A percentile compares a stretch with the other conserved stretches of the same genome.
phyloP scores from a whole-genome alignment of 2,113 vertebrate genomes.

The Holacanthus passer region DNA sequence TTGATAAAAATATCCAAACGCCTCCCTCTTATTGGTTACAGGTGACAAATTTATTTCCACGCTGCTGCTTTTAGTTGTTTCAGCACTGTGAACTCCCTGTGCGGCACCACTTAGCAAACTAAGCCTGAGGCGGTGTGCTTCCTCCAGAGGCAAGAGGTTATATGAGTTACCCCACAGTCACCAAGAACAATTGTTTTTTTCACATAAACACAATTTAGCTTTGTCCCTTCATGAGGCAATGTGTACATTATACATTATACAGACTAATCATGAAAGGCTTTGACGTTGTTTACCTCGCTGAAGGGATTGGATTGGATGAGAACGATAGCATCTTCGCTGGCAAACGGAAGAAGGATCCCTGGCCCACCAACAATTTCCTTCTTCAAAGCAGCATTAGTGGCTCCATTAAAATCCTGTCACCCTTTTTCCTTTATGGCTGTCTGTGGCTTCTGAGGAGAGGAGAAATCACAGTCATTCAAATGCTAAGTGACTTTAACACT shows the following conservation, averaged over 20 bases:
- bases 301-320: conserved; percentile 63
- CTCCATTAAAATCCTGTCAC: conserved; percentile 85
- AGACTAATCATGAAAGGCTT: conserved; percentile 58
- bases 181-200: conserved; percentile 59
- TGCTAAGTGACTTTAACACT: conserved; percentile 82
- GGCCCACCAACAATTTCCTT: conserved; percentile 70
- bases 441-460: conserved; percentile 66
- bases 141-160: conserved; percentile 64
- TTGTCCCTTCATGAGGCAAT: conserved; percentile 35
- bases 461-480: conserved; percentile 82
- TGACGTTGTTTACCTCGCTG: conserved; percentile 71
- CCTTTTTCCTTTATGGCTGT: conserved; percentile 67
- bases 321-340: conserved; percentile 66
- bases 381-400: conserved; percentile 82
- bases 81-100: conserved; percentile 40
- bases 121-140: conserved; percentile 58
- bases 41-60: conserved; percentile 36
- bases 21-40: conserved; percentile 8
- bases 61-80: conserved; percentile 37
- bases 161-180: conserved; percentile 47
- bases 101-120: conserved; percentile 58
- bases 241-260: conserved; percentile 41
- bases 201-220: conserved; percentile 57
- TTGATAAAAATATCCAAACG: background rate
- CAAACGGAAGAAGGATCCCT: conserved; percentile 61